phyloP scores from a whole-genome alignment of 1,140 invertebrate genomes.

The Rhizoglyphus robini region DNA sequence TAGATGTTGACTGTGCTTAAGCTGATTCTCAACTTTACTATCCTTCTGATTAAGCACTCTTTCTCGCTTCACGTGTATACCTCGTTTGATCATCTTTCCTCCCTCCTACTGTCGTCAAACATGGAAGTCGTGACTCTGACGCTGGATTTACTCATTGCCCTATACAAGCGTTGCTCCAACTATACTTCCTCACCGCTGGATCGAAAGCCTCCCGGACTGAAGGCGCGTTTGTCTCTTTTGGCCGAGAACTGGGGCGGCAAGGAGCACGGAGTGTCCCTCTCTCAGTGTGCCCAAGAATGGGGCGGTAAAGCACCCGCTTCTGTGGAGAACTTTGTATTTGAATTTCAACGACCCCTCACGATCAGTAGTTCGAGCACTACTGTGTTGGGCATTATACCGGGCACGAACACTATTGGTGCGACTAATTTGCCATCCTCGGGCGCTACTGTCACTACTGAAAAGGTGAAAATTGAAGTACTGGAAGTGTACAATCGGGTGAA shows the following conservation, averaged over 20 bases:
- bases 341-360: no score
- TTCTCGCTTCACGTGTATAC: not conserved
- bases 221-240: not conserved
- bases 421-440: not conserved
- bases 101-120: not conserved
- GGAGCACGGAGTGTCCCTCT: not conserved
- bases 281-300: not conserved
- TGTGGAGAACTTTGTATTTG: not conserved
- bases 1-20: not conserved
- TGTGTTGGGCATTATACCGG: no score
- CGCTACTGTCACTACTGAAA: not conserved
- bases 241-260: slow-evolving; percentile 4
- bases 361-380: not conserved
- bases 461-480: not conserved
- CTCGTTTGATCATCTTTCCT: slow-evolving; percentile 3
- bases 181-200: not conserved
- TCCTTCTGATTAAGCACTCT: not conserved
- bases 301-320: not conserved
- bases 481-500: not conserved
- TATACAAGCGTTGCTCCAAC: not conserved
- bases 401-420: no score
- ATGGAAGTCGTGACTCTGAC: not conserved
- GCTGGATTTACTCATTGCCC: not conserved
- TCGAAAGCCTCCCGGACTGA: not conserved
- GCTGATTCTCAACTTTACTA: not conserved